phyloP scores from a whole-genome alignment of 2,888 invertebrate species.

The Netelia inedita region DNA sequence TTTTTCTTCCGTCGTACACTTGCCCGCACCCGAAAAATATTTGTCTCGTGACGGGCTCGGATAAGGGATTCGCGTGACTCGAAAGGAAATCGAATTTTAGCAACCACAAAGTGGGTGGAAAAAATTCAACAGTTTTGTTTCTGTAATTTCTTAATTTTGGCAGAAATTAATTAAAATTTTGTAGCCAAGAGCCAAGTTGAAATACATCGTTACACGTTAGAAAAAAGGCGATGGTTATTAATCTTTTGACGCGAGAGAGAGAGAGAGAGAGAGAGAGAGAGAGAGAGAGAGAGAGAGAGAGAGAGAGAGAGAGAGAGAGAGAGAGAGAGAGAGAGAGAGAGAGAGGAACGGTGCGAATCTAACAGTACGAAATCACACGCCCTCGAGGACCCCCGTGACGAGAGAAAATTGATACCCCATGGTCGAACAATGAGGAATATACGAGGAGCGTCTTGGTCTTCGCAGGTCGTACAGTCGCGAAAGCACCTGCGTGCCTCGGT shows the following conservation, averaged over 20 bases:
- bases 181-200: too few species aligned
- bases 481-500: conserved; percentile 65
- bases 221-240: conserved; percentile 6
- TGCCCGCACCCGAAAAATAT: conserved; percentile 31
- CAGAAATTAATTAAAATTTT: too few species aligned
- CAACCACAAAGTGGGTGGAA: not conserved
- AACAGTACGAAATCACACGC: conserved; percentile 66
- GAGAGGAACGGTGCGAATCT: conserved; percentile 17
- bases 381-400: conserved; percentile 57
- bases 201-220: not conserved
- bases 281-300: too few species aligned
- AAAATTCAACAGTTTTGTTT: conserved; percentile 9
- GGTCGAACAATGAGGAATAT: conserved; percentile 44
- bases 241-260: not conserved
- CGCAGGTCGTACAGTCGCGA: conserved; percentile 41
- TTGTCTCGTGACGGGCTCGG: conserved; percentile 14
- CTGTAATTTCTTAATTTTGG: not conserved
- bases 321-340: too few species aligned
- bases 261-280: too few species aligned
- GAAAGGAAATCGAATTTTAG: not conserved
- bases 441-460: conserved; percentile 20
- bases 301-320: too few species aligned
- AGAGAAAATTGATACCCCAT: conserved; percentile 69
- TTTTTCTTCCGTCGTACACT: conserved; percentile 49
- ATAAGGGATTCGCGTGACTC: not conserved